Base-by-base conservation (phyloP, 2,113 vertebrate genomes). In the Atractosteus spatula region DNA sequence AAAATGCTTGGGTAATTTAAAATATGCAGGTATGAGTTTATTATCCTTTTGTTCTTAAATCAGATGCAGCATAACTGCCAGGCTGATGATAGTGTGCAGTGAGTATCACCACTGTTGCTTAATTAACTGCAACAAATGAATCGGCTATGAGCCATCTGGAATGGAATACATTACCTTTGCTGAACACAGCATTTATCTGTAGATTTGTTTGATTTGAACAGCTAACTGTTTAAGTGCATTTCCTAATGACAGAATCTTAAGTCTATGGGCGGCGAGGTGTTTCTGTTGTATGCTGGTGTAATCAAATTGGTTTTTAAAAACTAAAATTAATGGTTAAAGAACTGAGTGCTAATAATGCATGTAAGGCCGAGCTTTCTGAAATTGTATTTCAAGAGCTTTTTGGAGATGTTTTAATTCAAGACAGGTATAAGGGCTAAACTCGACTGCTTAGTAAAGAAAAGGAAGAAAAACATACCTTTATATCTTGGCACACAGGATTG, bases 61-160 rank as follows among this genome's bases (percentile, higher is more conserved):
- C 13, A 16, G 12, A 4, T 41, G 64, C 64, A 42, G 4, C 3
- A 7, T 68, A 41, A 12, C 47, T 55, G 44, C 8, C 66, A 29
- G 47, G 29, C 8, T 55, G 45, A 41, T 45, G 29, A 45, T 67
- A 14, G 64, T 42, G 76, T 76, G 63, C 55, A 67, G 59, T 76
- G 72, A 78, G 71, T 85, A 83, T 81, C 66, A 83, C 29, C 71
- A 73, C 71, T 79, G 64, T 81, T 85, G 81, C 55, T 77, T 87
- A 84, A 83, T 87, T 82, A 86, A 79, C 79, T 84, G 81, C 82
- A 87, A 86, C 80, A 86, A 86, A 90, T 87, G 79, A 84, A 78
- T 80, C 75, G 79, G 83, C 76, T 77, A 73, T 74, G 80, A 89
- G 73, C 83, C 83, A 88, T 90, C 85, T 90, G 87, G 82, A 84